Conservation (phyloP, 2,888 invertebrate genomes). For the Parnassius mnemosyne region DNA sequence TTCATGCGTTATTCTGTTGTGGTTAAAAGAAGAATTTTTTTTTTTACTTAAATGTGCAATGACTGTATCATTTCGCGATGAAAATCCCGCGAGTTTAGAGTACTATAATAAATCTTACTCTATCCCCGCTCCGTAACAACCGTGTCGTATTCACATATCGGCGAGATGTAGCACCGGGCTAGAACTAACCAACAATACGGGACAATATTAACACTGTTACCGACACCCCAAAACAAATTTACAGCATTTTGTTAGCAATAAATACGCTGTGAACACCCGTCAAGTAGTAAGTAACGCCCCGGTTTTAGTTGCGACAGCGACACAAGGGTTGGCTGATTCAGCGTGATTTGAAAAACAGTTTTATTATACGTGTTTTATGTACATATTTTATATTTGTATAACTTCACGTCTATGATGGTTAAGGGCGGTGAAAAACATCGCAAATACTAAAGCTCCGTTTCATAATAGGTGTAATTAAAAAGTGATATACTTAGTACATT, state of each 20-base stretch:
- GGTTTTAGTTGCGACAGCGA: slow-evolving; percentile 3
- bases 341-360: background rate
- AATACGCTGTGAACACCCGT: slow-evolving; percentile 40
- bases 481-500: too few relatives aligned
- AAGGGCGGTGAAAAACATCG: too few relatives aligned
- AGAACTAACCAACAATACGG: slow-evolving; percentile 51
- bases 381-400: too few relatives aligned
- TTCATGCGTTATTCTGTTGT: too few relatives aligned
- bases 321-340: background rate
- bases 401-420: too few relatives aligned
- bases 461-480: too few relatives aligned
- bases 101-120: slow-evolving; percentile 37
- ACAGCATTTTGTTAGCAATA: slow-evolving; percentile 49
- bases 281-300: slow-evolving; percentile 37
- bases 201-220: slow-evolving; percentile 49
- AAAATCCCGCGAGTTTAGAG: slow-evolving; percentile 34
- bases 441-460: too few relatives aligned
- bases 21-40: background rate
- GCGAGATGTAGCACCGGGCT: slow-evolving; percentile 40
- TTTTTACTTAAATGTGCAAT: slow-evolving; percentile 5
- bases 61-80: slow-evolving; percentile 27
- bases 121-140: slow-evolving; percentile 29
- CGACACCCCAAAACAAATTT: slow-evolving; percentile 61
- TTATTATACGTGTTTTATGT: too few relatives aligned
- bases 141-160: slow-evolving; percentile 29